Percentiles rank a stretch among this genome's conserved stretches.
phyloP scores from a whole-genome alignment of 2,797 vertebrate genomes.

The Pseudochirops corinnae region DNA sequence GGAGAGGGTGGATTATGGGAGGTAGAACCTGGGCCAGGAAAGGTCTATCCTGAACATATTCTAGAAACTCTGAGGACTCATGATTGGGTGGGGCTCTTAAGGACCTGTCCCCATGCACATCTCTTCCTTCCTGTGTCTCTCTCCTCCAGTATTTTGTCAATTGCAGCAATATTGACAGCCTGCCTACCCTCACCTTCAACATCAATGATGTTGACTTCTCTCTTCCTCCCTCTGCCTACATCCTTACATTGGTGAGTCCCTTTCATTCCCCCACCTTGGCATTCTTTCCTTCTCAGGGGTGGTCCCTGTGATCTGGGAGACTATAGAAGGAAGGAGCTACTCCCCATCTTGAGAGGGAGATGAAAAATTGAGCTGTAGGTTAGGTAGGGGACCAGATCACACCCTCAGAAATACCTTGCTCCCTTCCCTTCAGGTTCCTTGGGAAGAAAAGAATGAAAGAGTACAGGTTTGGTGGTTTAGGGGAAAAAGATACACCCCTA shows the following conservation, averaged over 20 bases:
- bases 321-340: background rate
- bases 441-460: background rate
- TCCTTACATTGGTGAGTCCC: constrained; percentile 32
- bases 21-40: background rate
- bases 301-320: background rate
- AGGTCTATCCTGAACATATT: background rate
- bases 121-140: background rate
- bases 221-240: constrained; percentile 59
- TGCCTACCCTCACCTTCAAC: constrained; percentile 64
- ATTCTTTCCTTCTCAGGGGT: background rate
- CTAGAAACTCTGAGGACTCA: background rate
- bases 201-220: constrained; percentile 57
- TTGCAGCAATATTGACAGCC: constrained; percentile 39
- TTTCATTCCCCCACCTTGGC: fast-evolving
- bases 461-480: background rate
- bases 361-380: background rate
- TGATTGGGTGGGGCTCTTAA: background rate
- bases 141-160: constrained; percentile 57
- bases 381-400: background rate
- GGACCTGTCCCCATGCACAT: background rate
- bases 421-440: background rate
- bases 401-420: background rate
- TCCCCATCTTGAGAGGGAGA: too few species aligned
- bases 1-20: background rate
- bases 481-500: background rate